Base-by-base conservation (phyloP, 2,888 invertebrate species). In the Drosophila stalkeri region DNA sequence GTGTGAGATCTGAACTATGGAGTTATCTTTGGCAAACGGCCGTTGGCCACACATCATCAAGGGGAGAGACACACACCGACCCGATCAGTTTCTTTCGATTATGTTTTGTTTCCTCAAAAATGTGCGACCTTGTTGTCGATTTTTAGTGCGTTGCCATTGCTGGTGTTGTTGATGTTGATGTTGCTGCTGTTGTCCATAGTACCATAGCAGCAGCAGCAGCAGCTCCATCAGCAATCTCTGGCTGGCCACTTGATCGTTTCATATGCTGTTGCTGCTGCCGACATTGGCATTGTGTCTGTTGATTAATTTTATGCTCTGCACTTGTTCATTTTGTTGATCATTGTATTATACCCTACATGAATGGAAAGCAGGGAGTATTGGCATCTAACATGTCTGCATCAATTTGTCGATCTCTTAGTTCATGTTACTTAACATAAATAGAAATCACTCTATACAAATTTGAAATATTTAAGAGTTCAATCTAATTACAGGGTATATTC, bases 91-190 rank as follows among this genome's bases (percentile, higher is more conserved):
- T 65, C 74, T 64, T 60, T 77, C 70, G 64, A 55, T 74, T 83
- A 62, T 72, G 61, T 75, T 85, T 84, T 59, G 86, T 88, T 84
- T 88, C 89, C 88, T 87, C 80, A 64, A 77, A 66, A 56, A 60
- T 64, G 61, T 65, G 57, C 75, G 89, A 89, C 85, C 85, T 86
- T 86, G 77, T 54, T 51, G 72, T 59, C 57, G 81, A 75, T 64
- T 82, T 76, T 76, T 72, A 78, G 78, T 89, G 81, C 79, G 82
- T 78, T 87, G 72, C 65, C 57, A 55, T 68, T 77, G 75, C 63
- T 64, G 60, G 62, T 73, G 81, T 56, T 59, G 60, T 47, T 73
- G 65, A 56, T 37, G 37, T 33, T 33, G 39, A 1, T 55, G 61
- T 66, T 66, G 39, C 69, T 55, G 64, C 72, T 69, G 56, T n/a